Percentiles rank a stretch among this genome's conserved stretches.
Evolutionary conservation across 1,140 invertebrate species (phyloP).

Genomic region (Drosophila subpulchrella): DNA sequence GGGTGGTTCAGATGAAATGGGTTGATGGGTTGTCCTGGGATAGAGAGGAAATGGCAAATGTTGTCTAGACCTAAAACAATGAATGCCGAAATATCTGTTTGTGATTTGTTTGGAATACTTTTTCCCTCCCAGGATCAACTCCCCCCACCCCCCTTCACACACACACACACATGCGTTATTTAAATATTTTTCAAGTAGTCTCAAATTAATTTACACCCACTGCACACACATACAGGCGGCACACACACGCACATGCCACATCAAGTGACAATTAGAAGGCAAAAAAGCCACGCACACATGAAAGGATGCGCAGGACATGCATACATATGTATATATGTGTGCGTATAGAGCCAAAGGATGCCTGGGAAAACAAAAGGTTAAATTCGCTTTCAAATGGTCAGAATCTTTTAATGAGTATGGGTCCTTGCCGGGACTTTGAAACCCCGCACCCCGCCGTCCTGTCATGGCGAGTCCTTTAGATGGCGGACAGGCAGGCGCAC

Average conservation of each 20-base stretch:
- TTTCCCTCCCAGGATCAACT: constrained; percentile 34
- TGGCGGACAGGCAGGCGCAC: constrained; percentile 75
- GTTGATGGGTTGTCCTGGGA: constrained; percentile 4
- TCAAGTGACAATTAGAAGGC: constrained; percentile 73
- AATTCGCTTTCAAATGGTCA: constrained; percentile 81
- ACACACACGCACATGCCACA: constrained; percentile 32
- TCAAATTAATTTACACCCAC: constrained; percentile 77
- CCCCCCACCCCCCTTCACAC: neutral
- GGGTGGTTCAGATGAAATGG: neutral
- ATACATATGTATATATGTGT: neutral
- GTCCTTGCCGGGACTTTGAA: constrained; percentile 8
- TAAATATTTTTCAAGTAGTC: constrained; percentile 73
- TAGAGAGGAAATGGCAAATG: constrained; percentile 43
- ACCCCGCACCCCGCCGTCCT: neutral
- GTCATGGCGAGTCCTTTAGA: neutral
- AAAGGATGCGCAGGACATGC: constrained; percentile 18
- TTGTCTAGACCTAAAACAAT: constrained; percentile 78
- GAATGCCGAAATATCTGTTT: constrained; percentile 78
- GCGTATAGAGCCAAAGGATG: neutral
- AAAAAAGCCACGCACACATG: constrained; percentile 60
- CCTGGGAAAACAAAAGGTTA: constrained; percentile 74
- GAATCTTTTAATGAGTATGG: constrained; percentile 74
- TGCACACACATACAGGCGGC: constrained; percentile 27
- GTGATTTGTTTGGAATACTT: constrained; percentile 81
- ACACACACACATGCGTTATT: constrained; percentile 31